phyloP scores from a whole-genome alignment of 2,113 vertebrate genomes.

The Globicephala melas region DNA sequence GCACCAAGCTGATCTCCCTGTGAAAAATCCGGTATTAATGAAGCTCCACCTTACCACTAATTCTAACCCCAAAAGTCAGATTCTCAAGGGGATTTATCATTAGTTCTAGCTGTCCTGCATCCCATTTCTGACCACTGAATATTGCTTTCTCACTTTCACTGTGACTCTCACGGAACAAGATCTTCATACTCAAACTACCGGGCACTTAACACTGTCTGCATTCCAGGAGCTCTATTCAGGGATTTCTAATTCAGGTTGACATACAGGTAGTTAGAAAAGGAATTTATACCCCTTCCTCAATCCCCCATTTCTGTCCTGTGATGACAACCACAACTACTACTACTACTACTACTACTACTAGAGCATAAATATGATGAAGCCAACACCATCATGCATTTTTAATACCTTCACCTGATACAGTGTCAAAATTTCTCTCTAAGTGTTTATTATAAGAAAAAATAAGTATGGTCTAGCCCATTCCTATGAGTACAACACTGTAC shows the following conservation, averaged over 20 bases:
- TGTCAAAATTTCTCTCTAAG: neutral
- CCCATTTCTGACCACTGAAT: neutral
- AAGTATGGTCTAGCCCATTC: neutral
- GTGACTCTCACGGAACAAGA: neutral
- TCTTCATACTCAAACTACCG: neutral
- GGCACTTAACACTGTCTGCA: neutral
- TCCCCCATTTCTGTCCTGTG: neutral
- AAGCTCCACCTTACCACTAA: neutral
- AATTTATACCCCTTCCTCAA: neutral
- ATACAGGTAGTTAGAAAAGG: neutral
- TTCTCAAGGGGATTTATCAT: neutral
- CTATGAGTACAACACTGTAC: conserved; percentile 41
- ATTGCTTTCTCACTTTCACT: neutral
- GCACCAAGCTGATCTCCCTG: too few relatives aligned
- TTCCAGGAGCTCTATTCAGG: neutral
- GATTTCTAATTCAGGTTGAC: neutral
- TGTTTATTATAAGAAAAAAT: neutral
- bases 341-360: neutral
- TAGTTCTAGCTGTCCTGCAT: neutral
- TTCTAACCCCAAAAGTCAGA: neutral
- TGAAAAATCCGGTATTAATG: neutral
- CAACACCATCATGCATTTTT: neutral
- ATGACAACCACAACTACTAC: neutral
- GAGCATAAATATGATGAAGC: neutral
- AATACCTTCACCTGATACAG: neutral